Base-by-base conservation (phyloP, 1,140 invertebrate genomes). In the Apis dorsata region DNA sequence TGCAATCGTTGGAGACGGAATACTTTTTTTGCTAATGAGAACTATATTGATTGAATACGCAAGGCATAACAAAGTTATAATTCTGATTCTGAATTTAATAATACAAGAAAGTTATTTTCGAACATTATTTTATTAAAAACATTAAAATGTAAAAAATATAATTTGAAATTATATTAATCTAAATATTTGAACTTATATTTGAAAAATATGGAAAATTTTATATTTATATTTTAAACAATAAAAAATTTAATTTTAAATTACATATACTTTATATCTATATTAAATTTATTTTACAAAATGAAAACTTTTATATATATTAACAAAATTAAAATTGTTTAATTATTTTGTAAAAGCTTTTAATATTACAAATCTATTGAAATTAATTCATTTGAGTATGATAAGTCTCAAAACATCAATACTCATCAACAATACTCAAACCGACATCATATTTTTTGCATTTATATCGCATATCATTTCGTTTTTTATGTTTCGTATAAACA, bases 391-490 rank as follows among this genome's bases (percentile, higher is more conserved):
- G 21, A 1, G 69, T 83, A 49, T 83, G 74, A 51, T 77, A 78
- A 62, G 72, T 65, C 34, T 66, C 68, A 28, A 83, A 83, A 55
- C 69, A 78, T 24, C 24, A 24, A 24, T 24, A 24, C 24, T 24
- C 0, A 55, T 21, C 12, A 66, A 78, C 81, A 49, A 83, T 65
- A 11, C 74, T 71, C 21, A 82, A 66, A 1, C 60, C 66, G 21
- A 82, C 13, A n/a, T 77, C 24, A 49, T 68, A 81, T 69, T 81
- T 69, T 75, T 13, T 75, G 9, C 72, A 81, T 57, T 75, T 55
- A 24, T 81, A 75, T 49, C 34, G 34, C 13, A 44, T 59, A 51
- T 81, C 72, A 13, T 8, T 65, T n/a, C 55, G 28, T 75, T 59
- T 75, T 10, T 75, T 62, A 19, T 68, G 17, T 60, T 19, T 75